Conservation (phyloP, 2,888 invertebrate genomes). For the Copidosoma aretas region DNA sequence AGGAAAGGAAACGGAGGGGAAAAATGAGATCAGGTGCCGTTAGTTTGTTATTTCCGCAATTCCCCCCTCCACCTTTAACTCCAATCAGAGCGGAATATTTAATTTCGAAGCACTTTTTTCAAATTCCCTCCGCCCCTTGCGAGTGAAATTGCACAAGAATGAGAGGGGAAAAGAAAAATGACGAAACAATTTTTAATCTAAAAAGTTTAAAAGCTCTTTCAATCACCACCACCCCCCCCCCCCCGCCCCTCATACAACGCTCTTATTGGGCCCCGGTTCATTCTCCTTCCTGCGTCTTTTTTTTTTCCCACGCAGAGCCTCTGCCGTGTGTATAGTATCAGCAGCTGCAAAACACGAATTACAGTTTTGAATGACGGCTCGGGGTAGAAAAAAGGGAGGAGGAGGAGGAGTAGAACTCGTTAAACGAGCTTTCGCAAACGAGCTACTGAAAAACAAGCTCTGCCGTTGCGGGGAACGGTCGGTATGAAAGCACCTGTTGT, state of each 20-base stretch:
- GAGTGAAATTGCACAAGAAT: not conserved
- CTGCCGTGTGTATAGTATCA: too few species aligned
- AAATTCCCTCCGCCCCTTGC: not conserved
- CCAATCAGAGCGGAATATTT: constrained; percentile 30
- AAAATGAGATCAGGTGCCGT: constrained; percentile 7
- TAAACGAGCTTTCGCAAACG: too few species aligned
- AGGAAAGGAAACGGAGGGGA: constrained; percentile 27
- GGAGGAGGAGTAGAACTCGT: too few species aligned
- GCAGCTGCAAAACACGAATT: too few species aligned
- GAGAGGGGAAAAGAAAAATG: constrained; percentile 1
- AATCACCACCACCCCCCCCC: constrained; percentile 3
- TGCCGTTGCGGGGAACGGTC: too few species aligned
- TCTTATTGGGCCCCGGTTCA: not conserved
- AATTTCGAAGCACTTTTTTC: constrained; percentile 23
- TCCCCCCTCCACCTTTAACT: constrained; percentile 23
- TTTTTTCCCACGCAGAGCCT: too few species aligned
- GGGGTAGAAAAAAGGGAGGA: too few species aligned
- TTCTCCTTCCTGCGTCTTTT: too few species aligned
- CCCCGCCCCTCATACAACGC: constrained; percentile 4
- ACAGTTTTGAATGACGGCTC: too few species aligned
- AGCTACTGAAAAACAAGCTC: too few species aligned
- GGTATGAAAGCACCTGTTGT: too few species aligned
- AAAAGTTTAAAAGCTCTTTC: constrained; percentile 33
- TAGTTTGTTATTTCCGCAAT: constrained; percentile 26
- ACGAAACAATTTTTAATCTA: constrained; percentile 32